Evolutionary conservation across 1,140 invertebrate species (phyloP).

Genomic region (Epicauta chinensis): DNA sequence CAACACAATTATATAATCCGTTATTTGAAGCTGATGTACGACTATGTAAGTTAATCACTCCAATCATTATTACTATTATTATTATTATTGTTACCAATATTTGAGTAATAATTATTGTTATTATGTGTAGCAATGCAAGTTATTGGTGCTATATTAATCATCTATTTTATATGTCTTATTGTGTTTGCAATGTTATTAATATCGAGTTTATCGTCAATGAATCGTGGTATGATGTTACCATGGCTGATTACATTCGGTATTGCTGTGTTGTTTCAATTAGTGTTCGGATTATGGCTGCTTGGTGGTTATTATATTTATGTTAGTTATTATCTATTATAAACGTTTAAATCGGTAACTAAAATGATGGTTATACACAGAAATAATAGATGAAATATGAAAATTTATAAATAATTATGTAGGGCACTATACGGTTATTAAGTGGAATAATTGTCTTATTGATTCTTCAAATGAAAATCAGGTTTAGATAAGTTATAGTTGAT

Average conservation of each 20-base stretch:
- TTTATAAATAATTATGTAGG: too few relatives aligned
- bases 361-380: background rate
- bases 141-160: constrained; percentile 64
- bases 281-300: constrained; percentile 76
- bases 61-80: too few relatives aligned
- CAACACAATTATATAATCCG: constrained; percentile 78
- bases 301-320: constrained; percentile 88
- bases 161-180: constrained; percentile 66
- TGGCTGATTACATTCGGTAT: constrained; percentile 69
- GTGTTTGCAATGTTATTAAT: constrained; percentile 58
- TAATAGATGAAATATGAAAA: too few relatives aligned
- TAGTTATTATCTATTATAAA: constrained; percentile 44
- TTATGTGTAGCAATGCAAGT: constrained; percentile 63
- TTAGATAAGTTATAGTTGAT: too few relatives aligned
- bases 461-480: too few relatives aligned
- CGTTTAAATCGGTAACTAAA: too few relatives aligned
- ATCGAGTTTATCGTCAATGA: constrained; percentile 54
- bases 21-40: constrained; percentile 80
- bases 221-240: constrained; percentile 71
- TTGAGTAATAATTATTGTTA: too few relatives aligned
- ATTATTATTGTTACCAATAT: too few relatives aligned
- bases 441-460: too few relatives aligned
- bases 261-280: constrained; percentile 66
- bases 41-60: constrained; percentile 54
- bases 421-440: too few relatives aligned